Evolutionary conservation across 2,797 vertebrate species (phyloP).

Genomic region (Rhinichthys osculus): DNA sequence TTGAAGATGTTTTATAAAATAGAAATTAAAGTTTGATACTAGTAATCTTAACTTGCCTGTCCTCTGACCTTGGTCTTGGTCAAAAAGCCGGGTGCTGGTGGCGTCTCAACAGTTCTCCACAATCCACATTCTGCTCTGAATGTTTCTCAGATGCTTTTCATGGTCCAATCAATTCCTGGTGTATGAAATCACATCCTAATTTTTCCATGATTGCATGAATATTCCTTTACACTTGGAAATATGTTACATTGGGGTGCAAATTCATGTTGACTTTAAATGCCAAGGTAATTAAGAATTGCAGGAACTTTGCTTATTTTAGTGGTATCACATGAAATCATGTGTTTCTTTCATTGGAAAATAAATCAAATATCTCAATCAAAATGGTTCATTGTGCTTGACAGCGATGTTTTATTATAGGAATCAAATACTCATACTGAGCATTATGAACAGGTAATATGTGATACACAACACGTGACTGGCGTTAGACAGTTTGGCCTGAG

Average conservation of each 20-base stretch:
- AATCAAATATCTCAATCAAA: not conserved
- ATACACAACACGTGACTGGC: constrained; percentile 23
- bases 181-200: not conserved
- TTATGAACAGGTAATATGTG: constrained; percentile 27
- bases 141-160: not conserved
- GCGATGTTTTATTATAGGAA: constrained; percentile 50
- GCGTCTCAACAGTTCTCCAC: not conserved
- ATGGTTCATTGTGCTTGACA: constrained; percentile 28
- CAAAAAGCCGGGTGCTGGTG: not conserved
- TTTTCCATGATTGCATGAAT: not conserved
- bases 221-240: not conserved
- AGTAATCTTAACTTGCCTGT: not conserved
- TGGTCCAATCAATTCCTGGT: not conserved
- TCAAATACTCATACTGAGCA: constrained; percentile 41
- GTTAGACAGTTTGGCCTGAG: constrained; percentile 20
- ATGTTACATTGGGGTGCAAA: not conserved
- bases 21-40: constrained; percentile 48
- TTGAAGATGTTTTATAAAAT: constrained; percentile 42
- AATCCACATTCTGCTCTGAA: not conserved
- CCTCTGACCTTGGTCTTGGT: not conserved
- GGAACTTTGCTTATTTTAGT: not conserved
- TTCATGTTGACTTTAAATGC: constrained; percentile 2
- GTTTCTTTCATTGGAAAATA: constrained; percentile 1
- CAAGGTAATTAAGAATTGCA: not conserved
- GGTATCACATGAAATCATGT: not conserved